phyloP scores from a whole-genome alignment of 2,888 invertebrate species.

The Drosophila pegasa region DNA sequence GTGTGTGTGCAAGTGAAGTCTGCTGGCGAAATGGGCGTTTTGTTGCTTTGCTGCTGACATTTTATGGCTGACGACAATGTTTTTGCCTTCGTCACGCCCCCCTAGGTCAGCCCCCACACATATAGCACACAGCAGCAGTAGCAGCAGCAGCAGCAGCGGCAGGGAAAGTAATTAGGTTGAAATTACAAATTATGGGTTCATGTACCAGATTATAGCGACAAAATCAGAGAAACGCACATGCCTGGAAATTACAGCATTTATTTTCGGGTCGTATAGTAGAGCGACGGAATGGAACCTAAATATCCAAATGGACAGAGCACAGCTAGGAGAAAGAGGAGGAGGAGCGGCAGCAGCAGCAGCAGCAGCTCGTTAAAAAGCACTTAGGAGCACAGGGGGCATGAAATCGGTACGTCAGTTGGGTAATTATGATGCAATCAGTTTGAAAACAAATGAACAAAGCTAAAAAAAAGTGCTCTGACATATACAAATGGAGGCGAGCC shows the following conservation, averaged over 20 bases:
- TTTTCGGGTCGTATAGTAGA: conserved; percentile 27
- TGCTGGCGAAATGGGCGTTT: conserved; percentile 69
- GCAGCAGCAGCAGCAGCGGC: conserved; percentile 7
- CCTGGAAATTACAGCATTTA: conserved; percentile 64
- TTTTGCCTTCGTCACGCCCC: conserved; percentile 52
- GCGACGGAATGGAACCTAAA: conserved; percentile 16
- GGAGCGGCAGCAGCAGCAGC: conserved; percentile 10
- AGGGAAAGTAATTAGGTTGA: conserved; percentile 79
- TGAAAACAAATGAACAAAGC: conserved; percentile 58
- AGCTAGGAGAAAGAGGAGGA: conserved; percentile 3
- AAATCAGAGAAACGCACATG: conserved; percentile 67
- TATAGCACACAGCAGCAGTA: conserved; percentile 1
- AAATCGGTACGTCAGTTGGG: conserved; percentile 54
- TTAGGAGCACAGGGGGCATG: conserved; percentile 46
- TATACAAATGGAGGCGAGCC: conserved; percentile 60
- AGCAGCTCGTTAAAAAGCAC: conserved; percentile 79
- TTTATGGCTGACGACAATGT: conserved; percentile 72
- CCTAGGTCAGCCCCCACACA: conserved; percentile 1
- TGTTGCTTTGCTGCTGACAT: conserved; percentile 75
- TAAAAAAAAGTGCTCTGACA: conserved; percentile 62
- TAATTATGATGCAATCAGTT: conserved; percentile 78
- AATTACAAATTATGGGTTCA: conserved; percentile 82
- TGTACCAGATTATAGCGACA: conserved; percentile 78
- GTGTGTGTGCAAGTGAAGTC: conserved; percentile 43
- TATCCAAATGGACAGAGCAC: conserved; percentile 43